Evolutionary conservation across 2,113 vertebrate species (phyloP).

Genomic region (Aythya baeri): DNA sequence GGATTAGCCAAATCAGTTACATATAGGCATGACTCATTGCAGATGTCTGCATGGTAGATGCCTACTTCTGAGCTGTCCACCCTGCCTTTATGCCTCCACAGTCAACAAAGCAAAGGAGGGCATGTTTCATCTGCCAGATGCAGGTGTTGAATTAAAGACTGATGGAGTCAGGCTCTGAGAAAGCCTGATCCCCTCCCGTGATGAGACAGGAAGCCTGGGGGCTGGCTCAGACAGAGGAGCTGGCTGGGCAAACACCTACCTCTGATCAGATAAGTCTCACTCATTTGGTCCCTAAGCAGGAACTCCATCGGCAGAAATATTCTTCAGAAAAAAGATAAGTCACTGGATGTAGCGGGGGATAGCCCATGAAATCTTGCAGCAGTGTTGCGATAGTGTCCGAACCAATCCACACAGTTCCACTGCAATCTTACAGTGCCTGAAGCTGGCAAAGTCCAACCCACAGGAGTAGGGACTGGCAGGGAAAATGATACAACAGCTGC

Average conservation of each 20-base stretch:
- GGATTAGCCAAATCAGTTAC: background rate
- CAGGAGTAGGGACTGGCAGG: background rate
- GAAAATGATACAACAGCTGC: background rate
- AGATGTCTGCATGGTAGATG: background rate
- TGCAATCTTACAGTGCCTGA: background rate
- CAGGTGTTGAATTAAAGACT: background rate
- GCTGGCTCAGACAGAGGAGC: background rate
- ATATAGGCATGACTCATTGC: background rate
- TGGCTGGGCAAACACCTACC: background rate
- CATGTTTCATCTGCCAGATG: background rate
- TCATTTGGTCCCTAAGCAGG: background rate
- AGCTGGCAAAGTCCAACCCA: background rate
- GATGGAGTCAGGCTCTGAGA: background rate
- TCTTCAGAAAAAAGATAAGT: background rate
- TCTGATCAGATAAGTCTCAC: background rate
- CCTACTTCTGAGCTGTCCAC: background rate
- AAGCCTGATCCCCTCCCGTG: slow-evolving; percentile 19
- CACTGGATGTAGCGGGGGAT: background rate
- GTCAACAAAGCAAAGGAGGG: background rate
- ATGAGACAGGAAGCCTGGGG: background rate
- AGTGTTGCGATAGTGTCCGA: too few relatives aligned
- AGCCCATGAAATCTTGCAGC: background rate
- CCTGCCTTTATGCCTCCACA: background rate
- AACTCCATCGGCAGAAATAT: background rate
- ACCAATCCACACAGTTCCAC: accelerated